phyloP scores from a whole-genome alignment of 2,113 vertebrate species.

The Manacus vitellinus region DNA sequence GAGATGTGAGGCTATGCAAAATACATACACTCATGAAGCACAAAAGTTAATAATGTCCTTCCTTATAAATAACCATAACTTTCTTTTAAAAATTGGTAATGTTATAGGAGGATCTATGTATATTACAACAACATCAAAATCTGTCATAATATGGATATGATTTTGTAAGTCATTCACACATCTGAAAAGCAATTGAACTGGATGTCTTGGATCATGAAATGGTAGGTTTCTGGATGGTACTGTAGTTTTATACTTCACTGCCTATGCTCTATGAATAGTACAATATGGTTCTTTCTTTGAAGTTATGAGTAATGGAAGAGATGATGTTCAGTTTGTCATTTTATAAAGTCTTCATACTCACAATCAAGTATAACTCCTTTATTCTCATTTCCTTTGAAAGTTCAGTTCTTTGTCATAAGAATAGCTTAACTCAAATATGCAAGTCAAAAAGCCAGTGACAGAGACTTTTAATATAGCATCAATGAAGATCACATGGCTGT shows the following conservation, averaged over 20 bases:
- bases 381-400: not conserved
- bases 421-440: not conserved
- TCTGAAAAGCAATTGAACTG: not conserved
- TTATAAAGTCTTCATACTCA: not conserved
- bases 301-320: not conserved
- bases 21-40: not conserved
- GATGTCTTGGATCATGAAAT: not conserved
- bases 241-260: not conserved
- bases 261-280: not conserved
- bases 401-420: not conserved
- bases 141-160: not conserved
- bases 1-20: not conserved
- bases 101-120: not conserved
- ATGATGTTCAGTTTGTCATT: not conserved
- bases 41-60: not conserved
- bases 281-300: not conserved
- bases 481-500: rapidly evolving
- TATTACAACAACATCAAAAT: not conserved
- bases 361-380: not conserved
- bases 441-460: not conserved
- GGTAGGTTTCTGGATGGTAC: not conserved
- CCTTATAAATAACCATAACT: not conserved
- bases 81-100: not conserved
- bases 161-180: not conserved
- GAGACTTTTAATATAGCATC: not conserved